Evolutionary conservation across 1,140 invertebrate genomes (phyloP).

Genomic region (Sinonovacula constricta): DNA sequence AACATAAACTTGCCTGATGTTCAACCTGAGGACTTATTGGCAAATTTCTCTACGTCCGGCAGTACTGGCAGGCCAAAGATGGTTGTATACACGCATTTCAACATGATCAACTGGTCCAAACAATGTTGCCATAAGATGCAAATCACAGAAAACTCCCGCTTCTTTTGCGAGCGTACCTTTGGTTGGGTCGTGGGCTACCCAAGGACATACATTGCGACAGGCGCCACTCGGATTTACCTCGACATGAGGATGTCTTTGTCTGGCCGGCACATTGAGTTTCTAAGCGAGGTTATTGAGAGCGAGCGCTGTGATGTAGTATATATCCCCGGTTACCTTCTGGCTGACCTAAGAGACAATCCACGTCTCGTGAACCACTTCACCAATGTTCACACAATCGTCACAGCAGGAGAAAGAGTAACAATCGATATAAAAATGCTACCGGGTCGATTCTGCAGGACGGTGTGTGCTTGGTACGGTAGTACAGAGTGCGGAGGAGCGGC

Average conservation of each 20-base stretch:
- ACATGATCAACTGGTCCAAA: conserved; percentile 27
- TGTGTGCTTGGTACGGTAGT: conserved; percentile 23
- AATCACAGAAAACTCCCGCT: conserved; percentile 1
- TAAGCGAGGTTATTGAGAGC: conserved; percentile 29
- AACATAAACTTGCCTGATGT: conserved; percentile 8
- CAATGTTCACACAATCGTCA: neutral
- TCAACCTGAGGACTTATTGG: conserved; percentile 37
- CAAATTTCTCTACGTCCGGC: conserved; percentile 32
- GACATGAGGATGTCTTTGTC: conserved; percentile 5
- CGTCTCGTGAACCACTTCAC: conserved; percentile 8
- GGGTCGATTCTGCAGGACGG: neutral
- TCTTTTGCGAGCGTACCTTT: conserved; percentile 41
- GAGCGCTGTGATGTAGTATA: conserved; percentile 33
- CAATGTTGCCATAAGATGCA: neutral
- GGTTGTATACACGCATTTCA: conserved; percentile 37
- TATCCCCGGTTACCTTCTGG: conserved; percentile 17
- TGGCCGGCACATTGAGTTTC: conserved; percentile 5
- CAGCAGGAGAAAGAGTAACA: neutral
- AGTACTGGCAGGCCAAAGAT: conserved; percentile 37
- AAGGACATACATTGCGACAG: conserved; percentile 49
- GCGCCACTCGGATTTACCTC: conserved; percentile 35
- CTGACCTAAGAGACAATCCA: neutral
- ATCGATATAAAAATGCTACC: neutral
- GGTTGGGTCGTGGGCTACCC: conserved; percentile 53
- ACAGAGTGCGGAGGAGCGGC: conserved; percentile 23